Evolutionary conservation across 2,888 invertebrate genomes (phyloP).

Genomic region (Synergus gifuensis): DNA sequence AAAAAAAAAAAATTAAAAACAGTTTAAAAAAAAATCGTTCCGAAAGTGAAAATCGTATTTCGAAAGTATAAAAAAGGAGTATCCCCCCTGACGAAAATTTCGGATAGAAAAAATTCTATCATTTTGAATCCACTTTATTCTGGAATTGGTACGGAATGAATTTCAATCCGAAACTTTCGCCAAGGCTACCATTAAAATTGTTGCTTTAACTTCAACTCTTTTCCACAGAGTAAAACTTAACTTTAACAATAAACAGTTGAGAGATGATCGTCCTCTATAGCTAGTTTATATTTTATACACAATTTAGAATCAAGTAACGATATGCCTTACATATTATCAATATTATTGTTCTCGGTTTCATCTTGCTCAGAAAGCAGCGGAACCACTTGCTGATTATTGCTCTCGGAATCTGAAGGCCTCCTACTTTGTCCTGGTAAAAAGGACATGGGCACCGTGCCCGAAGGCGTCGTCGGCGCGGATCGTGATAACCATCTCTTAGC

Average conservation of each 20-base stretch:
- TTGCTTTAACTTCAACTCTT: not conserved
- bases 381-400: conserved; percentile 70
- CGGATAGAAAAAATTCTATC: too few species aligned
- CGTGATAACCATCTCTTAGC: conserved; percentile 83
- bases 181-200: too few species aligned
- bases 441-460: conserved; percentile 84
- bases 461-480: conserved; percentile 90
- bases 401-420: conserved; percentile 69
- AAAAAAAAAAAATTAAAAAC: not conserved
- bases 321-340: conserved; percentile 45
- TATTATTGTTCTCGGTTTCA: conserved; percentile 65
- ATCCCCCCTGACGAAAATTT: too few species aligned
- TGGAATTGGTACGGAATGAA: too few species aligned
- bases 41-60: not conserved
- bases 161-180: too few species aligned
- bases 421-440: conserved; percentile 80
- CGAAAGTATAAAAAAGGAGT: too few species aligned
- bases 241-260: conserved; percentile 25
- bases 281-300: conserved; percentile 24
- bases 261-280: conserved; percentile 24
- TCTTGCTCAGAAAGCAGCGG: conserved; percentile 74
- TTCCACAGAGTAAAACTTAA: not conserved
- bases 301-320: conserved; percentile 33
- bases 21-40: not conserved
- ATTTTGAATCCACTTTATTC: too few species aligned